Base-by-base conservation (phyloP, 2,888 invertebrate genomes). In the Loripinus fragilis region DNA sequence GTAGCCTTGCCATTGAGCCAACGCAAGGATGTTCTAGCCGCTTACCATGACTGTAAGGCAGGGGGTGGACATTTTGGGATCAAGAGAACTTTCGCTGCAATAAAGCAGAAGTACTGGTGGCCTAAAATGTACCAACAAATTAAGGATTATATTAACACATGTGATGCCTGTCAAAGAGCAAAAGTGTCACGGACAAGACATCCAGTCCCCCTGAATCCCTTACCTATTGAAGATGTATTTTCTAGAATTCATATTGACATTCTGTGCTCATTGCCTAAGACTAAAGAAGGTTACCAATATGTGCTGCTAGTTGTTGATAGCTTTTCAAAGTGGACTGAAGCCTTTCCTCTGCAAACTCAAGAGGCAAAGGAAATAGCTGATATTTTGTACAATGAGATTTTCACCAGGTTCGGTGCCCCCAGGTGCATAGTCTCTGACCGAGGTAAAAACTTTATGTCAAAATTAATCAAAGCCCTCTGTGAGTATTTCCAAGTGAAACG, bases 401-500 rank as follows among this genome's bases (percentile, higher is more conserved):
- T 84, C 33, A 68, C 76, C 20, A 38, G 84, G 2, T 84, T 76
- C 73, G 82, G 85, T 10, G 80, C 76, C 17, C 83, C 85, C 0
- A 50, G 76, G 42, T 45, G 70, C 0, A 35, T 85, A 3, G 69
- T 83, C 1, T 70, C 67, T 52, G 86, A 86, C 66, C 60, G 82
- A 42, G 84, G 81, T 42, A 42, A 45, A 70, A 74, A 78, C 33
- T 85, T 85, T 52, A 81, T 81, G 78, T 85, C 80, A 15, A 84
- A 86, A 50, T 55, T 84, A 23, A 71, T 84, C 12, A 55, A 38
- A 55, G 83, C 83, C 1, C n/a, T 86, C 15, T 83, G 76, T 76
- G 79, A 84, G 55, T 12, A 82, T 41, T 80, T 84, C 71, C 55
- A 79, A 23, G 64, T 86, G 7, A 84, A n/a, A 42, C 55, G 76